Percentiles rank a stretch among this genome's conserved stretches.
Evolutionary conservation across 1,140 invertebrate species (phyloP).

Genomic region (Agrilus planipennis): DNA sequence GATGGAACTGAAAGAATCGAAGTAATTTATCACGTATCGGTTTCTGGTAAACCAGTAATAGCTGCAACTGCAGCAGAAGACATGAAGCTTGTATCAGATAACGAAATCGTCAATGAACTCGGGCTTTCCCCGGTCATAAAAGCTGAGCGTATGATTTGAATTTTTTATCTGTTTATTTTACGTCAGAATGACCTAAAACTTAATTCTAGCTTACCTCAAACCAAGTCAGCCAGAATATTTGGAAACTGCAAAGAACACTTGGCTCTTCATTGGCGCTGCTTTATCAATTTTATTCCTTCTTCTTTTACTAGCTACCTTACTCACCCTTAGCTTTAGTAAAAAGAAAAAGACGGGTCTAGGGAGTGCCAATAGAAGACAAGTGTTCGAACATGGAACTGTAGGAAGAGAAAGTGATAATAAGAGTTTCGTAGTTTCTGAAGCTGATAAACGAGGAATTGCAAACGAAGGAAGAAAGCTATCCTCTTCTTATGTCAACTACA

Average conservation of each 20-base stretch:
- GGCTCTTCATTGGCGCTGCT: constrained; percentile 48
- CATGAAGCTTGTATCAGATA: constrained; percentile 60
- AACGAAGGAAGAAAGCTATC: constrained; percentile 14
- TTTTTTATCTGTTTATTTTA: not conserved
- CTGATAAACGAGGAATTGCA: constrained; percentile 7
- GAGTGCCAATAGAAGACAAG: constrained; percentile 16
- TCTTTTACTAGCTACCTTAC: constrained; percentile 44
- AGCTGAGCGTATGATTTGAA: constrained; percentile 68
- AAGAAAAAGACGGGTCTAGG: constrained; percentile 14
- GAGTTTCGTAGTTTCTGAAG: constrained; percentile 12
- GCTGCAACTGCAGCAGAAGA: constrained; percentile 65
- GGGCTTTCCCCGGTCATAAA: constrained; percentile 64
- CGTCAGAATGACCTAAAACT: no score
- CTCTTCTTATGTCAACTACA: constrained; percentile 29
- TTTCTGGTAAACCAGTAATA: constrained; percentile 61
- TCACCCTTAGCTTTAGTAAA: constrained; percentile 48
- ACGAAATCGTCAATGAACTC: constrained; percentile 59
- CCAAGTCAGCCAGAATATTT: constrained; percentile 50
- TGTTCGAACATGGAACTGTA: constrained; percentile 10
- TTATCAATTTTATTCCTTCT: constrained; percentile 49
- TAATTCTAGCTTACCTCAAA: constrained; percentile 58
- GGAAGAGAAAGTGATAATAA: constrained; percentile 17
- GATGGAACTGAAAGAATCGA: constrained; percentile 33
- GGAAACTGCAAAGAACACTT: constrained; percentile 46
- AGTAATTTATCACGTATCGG: constrained; percentile 65